Evolutionary conservation across 2,113 vertebrate species (phyloP).

Genomic region (Pseudopipra pipra): DNA sequence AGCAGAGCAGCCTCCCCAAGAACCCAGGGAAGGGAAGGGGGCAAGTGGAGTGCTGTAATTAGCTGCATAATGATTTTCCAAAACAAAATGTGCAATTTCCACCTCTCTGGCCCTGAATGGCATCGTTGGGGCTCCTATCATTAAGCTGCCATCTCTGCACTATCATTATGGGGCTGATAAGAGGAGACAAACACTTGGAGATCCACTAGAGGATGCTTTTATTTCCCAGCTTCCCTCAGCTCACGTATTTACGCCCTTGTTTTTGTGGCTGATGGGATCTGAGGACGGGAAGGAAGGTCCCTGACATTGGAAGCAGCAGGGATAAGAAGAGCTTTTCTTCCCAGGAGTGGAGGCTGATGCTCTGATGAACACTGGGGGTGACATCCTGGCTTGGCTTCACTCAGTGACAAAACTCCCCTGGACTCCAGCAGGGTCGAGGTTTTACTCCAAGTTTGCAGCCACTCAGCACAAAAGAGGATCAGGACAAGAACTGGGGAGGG

Average conservation of each 20-base stretch:
- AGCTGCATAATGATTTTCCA: constrained; percentile 69
- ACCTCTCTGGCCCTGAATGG: constrained; percentile 54
- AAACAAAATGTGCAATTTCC: constrained; percentile 67
- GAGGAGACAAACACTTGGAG: neutral
- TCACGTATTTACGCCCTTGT: neutral
- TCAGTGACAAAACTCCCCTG: neutral
- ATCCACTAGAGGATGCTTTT: neutral
- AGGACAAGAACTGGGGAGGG: neutral
- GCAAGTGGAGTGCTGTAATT: constrained; percentile 69
- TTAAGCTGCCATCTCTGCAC: constrained; percentile 49
- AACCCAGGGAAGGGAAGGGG: constrained; percentile 38
- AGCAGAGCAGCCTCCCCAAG: constrained; percentile 44
- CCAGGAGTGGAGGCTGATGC: neutral
- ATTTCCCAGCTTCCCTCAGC: neutral
- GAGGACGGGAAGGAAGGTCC: neutral
- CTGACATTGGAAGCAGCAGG: neutral
- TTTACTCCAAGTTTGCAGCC: neutral
- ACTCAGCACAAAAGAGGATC: neutral
- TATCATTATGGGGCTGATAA: constrained; percentile 43
- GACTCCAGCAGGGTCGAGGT: neutral
- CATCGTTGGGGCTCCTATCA: constrained; percentile 44
- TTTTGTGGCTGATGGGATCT: neutral
- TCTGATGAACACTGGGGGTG: neutral
- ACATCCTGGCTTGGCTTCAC: neutral
- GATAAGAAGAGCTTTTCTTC: neutral